phyloP scores from a whole-genome alignment of 64 coral and sea anemone species.

The Stichodactyla mertensii region DNA sequence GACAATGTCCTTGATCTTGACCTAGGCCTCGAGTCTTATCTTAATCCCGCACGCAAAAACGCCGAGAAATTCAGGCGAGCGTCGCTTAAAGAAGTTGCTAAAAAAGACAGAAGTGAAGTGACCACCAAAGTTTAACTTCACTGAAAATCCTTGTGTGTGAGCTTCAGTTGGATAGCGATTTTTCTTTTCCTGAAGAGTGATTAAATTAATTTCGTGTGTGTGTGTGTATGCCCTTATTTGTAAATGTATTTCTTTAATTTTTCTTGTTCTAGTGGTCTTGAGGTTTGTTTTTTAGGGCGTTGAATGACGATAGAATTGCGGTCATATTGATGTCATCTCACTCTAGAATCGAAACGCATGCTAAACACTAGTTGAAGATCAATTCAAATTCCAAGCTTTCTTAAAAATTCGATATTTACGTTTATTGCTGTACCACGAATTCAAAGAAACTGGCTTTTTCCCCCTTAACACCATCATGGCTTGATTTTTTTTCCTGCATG shows the following conservation, averaged over 20 bases:
- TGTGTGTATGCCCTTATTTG: background rate
- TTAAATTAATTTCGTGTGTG: background rate
- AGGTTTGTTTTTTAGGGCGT: background rate
- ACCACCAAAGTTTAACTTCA: background rate
- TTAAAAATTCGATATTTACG: too few species aligned
- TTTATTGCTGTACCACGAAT: too few species aligned
- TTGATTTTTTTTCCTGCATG: background rate
- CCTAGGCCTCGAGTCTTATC: background rate
- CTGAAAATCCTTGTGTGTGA: too few species aligned
- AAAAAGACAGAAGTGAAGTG: background rate
- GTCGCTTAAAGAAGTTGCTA: background rate
- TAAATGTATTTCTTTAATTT: background rate
- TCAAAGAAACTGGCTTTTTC: too few species aligned
- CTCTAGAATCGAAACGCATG: background rate
- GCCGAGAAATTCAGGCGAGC: background rate
- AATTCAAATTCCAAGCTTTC: background rate
- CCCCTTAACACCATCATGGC: too few species aligned
- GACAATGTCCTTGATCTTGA: slow-evolving; percentile 14
- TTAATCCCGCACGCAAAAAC: background rate
- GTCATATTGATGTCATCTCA: background rate
- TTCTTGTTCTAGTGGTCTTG: background rate
- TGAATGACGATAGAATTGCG: background rate
- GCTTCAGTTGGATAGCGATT: background rate
- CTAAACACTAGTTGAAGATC: background rate
- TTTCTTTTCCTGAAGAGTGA: background rate